Evolutionary conservation across 2,797 vertebrate species (phyloP).

Genomic region (Halcyon smyrnensis): DNA sequence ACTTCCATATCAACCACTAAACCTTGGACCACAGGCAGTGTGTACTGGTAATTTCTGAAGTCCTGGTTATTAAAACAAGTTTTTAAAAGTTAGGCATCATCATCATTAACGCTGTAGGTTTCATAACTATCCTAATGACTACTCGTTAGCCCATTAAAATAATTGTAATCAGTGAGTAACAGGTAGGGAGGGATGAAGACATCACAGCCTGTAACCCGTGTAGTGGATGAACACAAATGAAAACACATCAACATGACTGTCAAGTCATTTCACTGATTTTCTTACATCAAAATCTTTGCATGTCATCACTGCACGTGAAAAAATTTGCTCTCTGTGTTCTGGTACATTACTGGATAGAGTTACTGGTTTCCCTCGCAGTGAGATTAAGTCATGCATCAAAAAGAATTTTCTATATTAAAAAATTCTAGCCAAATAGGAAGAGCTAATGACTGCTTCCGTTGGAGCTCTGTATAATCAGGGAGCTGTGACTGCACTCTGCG

Average conservation of each 20-base stretch:
- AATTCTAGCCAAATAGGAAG: conserved; percentile 4
- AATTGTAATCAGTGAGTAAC: not conserved
- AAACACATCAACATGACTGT: not conserved
- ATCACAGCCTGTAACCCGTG: not conserved
- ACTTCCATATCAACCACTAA: conserved; percentile 98
- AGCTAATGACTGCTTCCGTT: not conserved
- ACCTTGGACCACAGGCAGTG: conserved; percentile 92
- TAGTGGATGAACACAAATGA: not conserved
- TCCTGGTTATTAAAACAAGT: conserved; percentile 82
- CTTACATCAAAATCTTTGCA: not conserved
- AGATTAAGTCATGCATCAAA: conserved; percentile 8
- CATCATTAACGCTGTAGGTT: not conserved
- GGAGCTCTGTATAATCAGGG: not conserved
- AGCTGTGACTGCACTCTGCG: not conserved
- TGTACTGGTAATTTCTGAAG: conserved; percentile 99
- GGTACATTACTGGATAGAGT: not conserved
- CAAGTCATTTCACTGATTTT: not conserved
- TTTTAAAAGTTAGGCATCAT: conserved; percentile 1
- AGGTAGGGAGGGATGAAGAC: not conserved
- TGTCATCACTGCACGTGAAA: not conserved
- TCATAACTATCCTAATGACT: not conserved
- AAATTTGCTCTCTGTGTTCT: not conserved
- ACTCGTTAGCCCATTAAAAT: not conserved
- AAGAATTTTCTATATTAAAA: conserved; percentile 19
- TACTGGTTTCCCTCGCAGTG: not conserved